Evolutionary conservation across 2,888 invertebrate genomes (phyloP).

Genomic region (Orchesella flavescens): DNA sequence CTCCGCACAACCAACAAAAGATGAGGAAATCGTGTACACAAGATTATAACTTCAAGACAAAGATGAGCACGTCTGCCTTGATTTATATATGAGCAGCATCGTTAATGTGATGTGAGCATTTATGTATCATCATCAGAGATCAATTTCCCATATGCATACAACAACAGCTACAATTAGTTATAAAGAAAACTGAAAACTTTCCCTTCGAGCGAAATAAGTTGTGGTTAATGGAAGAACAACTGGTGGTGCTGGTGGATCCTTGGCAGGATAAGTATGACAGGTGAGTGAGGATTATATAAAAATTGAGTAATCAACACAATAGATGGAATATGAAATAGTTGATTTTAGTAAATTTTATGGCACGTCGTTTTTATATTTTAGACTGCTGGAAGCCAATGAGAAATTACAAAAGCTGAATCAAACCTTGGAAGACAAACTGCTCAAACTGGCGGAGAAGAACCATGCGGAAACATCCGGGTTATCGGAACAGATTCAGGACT

Average conservation of each 20-base stretch:
- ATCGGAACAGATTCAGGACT: constrained; percentile 71
- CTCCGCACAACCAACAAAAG: too few species aligned
- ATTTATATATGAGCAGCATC: too few species aligned
- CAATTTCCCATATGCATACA: too few species aligned
- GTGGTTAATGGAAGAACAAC: constrained; percentile 69
- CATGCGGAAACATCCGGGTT: constrained; percentile 65
- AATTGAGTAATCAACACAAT: background rate
- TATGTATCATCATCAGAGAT: too few species aligned
- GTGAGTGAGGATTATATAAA: constrained; percentile 73
- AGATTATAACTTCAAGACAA: too few species aligned
- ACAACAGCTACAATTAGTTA: too few species aligned
- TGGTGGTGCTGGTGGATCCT: constrained; percentile 74
- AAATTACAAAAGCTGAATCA: constrained; percentile 95
- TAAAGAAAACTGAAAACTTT: background rate
- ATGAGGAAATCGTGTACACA: too few species aligned
- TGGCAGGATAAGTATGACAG: constrained; percentile 96
- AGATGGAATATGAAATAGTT: too few species aligned
- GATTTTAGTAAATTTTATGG: too few species aligned
- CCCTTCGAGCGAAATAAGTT: background rate
- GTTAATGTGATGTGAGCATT: too few species aligned
- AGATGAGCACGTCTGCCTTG: too few species aligned
- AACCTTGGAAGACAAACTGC: constrained; percentile 92
- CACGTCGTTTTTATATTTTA: constrained; percentile 73
- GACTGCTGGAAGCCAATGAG: constrained; percentile 93
- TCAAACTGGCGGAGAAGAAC: constrained; percentile 86